These are phyloP conservation scores for Aphrophora alni DNA, from an alignment of 2,888 invertebrate genomes.

Conservation along the genomic window DNA sequence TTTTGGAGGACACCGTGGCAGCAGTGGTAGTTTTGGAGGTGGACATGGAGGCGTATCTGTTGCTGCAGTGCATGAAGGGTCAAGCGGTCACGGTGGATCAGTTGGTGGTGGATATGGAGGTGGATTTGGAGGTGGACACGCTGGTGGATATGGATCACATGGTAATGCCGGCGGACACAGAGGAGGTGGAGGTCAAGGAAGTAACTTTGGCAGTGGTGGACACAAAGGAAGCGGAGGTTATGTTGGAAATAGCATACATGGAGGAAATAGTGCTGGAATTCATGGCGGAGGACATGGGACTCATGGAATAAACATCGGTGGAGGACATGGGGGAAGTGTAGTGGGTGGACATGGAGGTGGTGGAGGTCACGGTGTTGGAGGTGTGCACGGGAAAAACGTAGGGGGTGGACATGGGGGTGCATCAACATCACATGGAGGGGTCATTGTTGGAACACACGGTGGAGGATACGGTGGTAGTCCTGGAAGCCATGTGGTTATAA, in stretches of 20 bases:
- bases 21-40: not conserved
- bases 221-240: not conserved
- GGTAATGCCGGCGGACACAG: too few species aligned
- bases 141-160: too few species aligned
- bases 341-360: not conserved
- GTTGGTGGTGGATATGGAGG: too few species aligned
- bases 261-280: not conserved
- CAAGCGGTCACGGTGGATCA: too few species aligned
- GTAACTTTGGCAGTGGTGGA: not conserved
- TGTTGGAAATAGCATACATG: not conserved
- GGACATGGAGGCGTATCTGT: not conserved
- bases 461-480: too few species aligned
- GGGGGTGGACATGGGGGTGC: not conserved
- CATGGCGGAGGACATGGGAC: not conserved
- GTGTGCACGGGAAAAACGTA: too few species aligned
- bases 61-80: not conserved
- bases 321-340: not conserved
- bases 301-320: not conserved
- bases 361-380: not conserved
- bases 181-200: too few species aligned
- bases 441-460: too few species aligned
- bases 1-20: not conserved
- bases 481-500: not conserved
- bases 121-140: too few species aligned
- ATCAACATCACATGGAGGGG: not conserved